phyloP scores from a whole-genome alignment of 2,797 vertebrate species.

The Phyllotis vaccarum region DNA sequence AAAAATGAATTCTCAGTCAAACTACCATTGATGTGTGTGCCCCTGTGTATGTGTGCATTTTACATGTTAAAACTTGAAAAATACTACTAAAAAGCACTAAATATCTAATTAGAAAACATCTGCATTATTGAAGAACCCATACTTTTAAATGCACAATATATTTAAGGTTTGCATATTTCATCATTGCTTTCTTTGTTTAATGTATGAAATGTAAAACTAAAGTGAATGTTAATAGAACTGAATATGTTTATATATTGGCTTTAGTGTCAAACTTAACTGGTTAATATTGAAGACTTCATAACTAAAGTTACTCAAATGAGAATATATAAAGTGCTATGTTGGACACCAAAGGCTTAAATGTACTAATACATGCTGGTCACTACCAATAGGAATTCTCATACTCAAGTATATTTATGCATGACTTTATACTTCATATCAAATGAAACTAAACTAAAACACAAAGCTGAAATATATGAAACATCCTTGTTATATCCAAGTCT shows the following conservation, averaged over 20 bases:
- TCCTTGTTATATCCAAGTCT: constrained; percentile 23
- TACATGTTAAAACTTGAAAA: not conserved
- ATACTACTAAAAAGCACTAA: constrained; percentile 40
- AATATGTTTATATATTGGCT: constrained; percentile 7
- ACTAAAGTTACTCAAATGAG: not conserved
- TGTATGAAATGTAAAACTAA: constrained; percentile 40
- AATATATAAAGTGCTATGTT: not conserved
- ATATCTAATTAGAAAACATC: constrained; percentile 59
- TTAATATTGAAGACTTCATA: constrained; percentile 21
- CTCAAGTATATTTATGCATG: not conserved
- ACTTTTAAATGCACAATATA: constrained; percentile 60
- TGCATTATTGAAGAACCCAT: constrained; percentile 28
- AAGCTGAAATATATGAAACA: constrained; percentile 62
- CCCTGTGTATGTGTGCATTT: not conserved
- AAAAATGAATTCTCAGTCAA: not conserved
- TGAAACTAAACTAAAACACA: constrained; percentile 48
- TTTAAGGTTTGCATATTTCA: constrained; percentile 48
- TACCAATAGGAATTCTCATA: not conserved
- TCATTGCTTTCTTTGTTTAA: constrained; percentile 59
- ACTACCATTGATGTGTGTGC: not conserved
- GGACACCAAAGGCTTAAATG: not conserved
- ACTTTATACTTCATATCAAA: constrained; percentile 46
- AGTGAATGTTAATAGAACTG: constrained; percentile 55
- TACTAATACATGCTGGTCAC: not conserved
- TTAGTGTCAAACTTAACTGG: constrained; percentile 40